Evolutionary conservation across 2,888 invertebrate species (phyloP).

Genomic region (Gibbula magus): DNA sequence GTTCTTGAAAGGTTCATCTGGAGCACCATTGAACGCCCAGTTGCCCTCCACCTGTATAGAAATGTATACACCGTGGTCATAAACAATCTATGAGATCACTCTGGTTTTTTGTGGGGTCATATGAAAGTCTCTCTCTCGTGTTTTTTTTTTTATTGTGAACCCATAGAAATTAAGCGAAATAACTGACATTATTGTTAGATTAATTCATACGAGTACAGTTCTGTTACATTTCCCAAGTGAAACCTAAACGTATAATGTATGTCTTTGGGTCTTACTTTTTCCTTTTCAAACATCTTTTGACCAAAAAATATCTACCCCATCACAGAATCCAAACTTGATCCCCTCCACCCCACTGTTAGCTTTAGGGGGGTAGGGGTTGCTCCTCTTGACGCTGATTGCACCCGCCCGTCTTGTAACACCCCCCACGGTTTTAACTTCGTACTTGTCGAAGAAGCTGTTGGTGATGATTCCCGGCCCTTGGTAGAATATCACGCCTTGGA

Average conservation of each 20-base stretch:
- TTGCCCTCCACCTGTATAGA: constrained; percentile 5
- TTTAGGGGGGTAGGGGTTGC: constrained; percentile 30
- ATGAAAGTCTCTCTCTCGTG: too few relatives aligned
- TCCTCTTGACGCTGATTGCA: constrained; percentile 30
- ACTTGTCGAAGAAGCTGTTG: constrained; percentile 36
- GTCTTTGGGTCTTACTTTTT: too few relatives aligned
- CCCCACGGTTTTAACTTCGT: neutral
- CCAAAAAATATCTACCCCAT: constrained; percentile 27
- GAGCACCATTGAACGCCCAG: constrained; percentile 31
- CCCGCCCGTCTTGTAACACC: constrained; percentile 16
- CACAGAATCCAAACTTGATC: constrained; percentile 38
- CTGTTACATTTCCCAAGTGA: too few relatives aligned
- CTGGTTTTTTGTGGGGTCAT: too few relatives aligned
- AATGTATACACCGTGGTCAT: too few relatives aligned
- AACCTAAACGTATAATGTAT: too few relatives aligned
- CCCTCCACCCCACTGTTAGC: constrained; percentile 25
- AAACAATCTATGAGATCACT: too few relatives aligned
- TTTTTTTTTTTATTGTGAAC: too few relatives aligned
- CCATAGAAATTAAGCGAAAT: too few relatives aligned
- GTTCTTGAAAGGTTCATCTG: neutral
- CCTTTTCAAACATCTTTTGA: too few relatives aligned
- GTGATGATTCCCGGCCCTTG: constrained; percentile 34
- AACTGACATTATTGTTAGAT: too few relatives aligned
- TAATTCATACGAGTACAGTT: too few relatives aligned
- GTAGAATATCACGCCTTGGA: constrained; percentile 30